Evolutionary conservation across 1,140 invertebrate species (phyloP).

Genomic region (Subanguina moxae): DNA sequence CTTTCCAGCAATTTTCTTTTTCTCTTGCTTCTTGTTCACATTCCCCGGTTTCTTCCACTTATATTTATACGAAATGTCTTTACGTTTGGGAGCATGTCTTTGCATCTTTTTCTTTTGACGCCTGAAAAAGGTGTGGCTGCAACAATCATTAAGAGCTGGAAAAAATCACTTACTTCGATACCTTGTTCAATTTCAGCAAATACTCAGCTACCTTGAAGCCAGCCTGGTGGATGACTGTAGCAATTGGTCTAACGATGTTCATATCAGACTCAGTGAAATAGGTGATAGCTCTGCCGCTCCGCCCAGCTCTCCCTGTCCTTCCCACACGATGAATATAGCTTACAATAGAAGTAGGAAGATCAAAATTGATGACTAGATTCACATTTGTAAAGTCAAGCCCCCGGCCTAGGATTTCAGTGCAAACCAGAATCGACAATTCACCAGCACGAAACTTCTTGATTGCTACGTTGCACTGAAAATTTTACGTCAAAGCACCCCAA

Average conservation of each 20-base stretch:
- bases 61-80: conserved; percentile 10
- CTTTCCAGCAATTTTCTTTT: too few species aligned
- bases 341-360: conserved; percentile 84
- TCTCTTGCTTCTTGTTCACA: too few species aligned
- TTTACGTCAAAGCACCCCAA: too few species aligned
- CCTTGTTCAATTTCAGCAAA: conserved; percentile 47
- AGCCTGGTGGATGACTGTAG: conserved; percentile 54
- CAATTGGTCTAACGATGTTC: conserved; percentile 50
- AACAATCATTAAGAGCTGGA: neutral
- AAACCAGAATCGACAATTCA: conserved; percentile 90
- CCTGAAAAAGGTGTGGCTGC: conserved; percentile 8
- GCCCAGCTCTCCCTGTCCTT: conserved; percentile 80
- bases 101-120: conserved; percentile 16
- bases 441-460: conserved; percentile 82
- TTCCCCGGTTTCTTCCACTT: conserved; percentile 26
- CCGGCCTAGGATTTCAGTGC: conserved; percentile 90
- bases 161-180: conserved; percentile 37
- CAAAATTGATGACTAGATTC: conserved; percentile 93
- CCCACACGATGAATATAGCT: conserved; percentile 89
- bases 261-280: conserved; percentile 85
- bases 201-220: conserved; percentile 58
- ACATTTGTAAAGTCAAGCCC: conserved; percentile 97
- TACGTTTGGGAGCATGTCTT: conserved; percentile 30
- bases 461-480: conserved; percentile 75
- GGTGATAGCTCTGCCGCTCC: conserved; percentile 79